Conservation (phyloP, 2,888 invertebrate species). For the Zygothrica quintamaculata region DNA sequence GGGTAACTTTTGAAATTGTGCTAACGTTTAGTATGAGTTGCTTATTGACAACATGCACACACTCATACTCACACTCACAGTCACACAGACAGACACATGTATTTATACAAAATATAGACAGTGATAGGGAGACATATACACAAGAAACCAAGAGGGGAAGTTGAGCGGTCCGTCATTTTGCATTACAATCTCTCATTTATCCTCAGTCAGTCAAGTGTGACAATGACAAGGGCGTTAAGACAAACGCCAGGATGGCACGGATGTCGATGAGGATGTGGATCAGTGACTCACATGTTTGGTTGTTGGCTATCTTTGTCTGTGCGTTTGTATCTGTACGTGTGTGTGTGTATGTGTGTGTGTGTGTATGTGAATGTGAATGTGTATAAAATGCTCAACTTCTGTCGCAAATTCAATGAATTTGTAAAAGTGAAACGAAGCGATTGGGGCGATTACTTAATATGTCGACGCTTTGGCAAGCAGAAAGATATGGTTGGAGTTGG, state of each 20-base stretch:
- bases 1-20: conserved; percentile 10
- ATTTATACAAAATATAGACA: not conserved
- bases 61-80: conserved; percentile 5
- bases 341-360: not conserved
- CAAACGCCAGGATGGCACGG: conserved; percentile 25
- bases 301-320: not conserved
- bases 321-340: not conserved
- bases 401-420: conserved; percentile 42
- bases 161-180: conserved; percentile 27
- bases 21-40: conserved; percentile 6
- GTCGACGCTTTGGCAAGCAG: conserved; percentile 18
- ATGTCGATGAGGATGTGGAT: conserved; percentile 19
- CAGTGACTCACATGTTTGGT: conserved; percentile 12
- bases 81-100: conserved; percentile 5
- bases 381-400: conserved; percentile 24
- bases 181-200: conserved; percentile 39
- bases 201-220: conserved; percentile 38
- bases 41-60: conserved; percentile 1
- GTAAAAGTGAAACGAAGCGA: conserved; percentile 42
- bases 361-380: conserved; percentile 1
- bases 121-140: not conserved
- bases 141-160: not conserved
- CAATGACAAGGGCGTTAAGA: conserved; percentile 41
- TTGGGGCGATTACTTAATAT: conserved; percentile 37
- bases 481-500: not conserved